Evolutionary conservation across 2,797 vertebrate genomes (phyloP).

Genomic region (Vipera latastei): DNA sequence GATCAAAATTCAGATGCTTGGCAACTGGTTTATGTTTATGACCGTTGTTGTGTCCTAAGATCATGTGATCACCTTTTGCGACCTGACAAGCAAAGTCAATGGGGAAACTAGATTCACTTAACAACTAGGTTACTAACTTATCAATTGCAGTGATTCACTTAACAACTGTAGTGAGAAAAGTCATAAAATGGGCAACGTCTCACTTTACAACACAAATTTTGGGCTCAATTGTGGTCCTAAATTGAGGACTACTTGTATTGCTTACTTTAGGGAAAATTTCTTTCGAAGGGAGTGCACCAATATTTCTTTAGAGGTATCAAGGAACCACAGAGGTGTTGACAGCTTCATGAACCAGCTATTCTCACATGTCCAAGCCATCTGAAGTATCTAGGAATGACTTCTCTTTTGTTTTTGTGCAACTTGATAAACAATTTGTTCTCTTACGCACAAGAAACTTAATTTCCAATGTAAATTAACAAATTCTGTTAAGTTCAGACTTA

Average conservation of each 20-base stretch:
- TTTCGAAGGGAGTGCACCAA: not conserved
- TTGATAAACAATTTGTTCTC: not conserved
- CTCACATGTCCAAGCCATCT: not conserved
- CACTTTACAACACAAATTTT: too few species aligned
- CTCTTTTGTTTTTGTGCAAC: not conserved
- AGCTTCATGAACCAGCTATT: not conserved
- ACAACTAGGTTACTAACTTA: too few species aligned
- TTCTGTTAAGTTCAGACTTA: not conserved
- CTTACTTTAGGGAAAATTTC: not conserved
- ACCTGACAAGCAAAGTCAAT: too few species aligned
- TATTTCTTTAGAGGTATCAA: not conserved
- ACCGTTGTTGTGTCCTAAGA: too few species aligned
- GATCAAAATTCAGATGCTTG: too few species aligned
- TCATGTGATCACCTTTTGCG: too few species aligned
- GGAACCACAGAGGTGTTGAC: not conserved
- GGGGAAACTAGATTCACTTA: too few species aligned
- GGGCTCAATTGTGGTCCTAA: too few species aligned
- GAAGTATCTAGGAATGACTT: not conserved
- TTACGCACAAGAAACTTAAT: not conserved
- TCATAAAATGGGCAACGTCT: too few species aligned
- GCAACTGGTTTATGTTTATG: too few species aligned
- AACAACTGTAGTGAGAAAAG: too few species aligned
- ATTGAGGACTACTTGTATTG: not conserved
- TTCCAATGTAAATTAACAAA: not conserved
- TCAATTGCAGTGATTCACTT: too few species aligned